Percentiles rank a stretch among this genome's conserved stretches.
These are phyloP conservation scores for Halcyon chelicuti DNA, from an alignment of 2,797 vertebrate genomes.

Conservation along the genomic window DNA sequence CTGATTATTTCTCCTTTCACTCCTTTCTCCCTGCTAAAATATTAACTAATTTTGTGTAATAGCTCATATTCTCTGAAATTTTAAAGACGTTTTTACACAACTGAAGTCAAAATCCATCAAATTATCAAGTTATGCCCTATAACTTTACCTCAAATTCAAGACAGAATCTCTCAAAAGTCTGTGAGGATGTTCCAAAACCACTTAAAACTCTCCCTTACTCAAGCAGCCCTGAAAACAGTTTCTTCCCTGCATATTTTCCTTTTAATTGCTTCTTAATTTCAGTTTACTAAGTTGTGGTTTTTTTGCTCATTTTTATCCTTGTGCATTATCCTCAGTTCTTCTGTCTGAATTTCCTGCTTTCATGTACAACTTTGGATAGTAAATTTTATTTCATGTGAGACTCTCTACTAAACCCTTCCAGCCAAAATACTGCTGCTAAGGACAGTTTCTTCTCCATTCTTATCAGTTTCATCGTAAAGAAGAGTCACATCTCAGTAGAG, in stretches of 20 bases:
- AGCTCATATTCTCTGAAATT: neutral
- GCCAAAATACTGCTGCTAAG: neutral
- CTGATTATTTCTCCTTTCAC: neutral
- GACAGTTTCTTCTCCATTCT: neutral
- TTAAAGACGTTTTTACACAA: neutral
- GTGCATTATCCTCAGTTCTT: neutral
- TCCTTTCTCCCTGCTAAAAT: neutral
- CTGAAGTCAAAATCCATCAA: neutral
- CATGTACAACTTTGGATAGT: neutral
- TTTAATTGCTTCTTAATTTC: neutral
- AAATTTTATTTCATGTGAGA: neutral
- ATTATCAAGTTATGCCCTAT: neutral
- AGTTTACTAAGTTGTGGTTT: neutral
- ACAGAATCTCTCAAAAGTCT: neutral
- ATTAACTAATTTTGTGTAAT: neutral
- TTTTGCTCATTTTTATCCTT: neutral
- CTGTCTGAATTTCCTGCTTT: neutral
- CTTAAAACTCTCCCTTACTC: neutral
- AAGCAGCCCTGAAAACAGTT: neutral
- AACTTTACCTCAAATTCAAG: neutral
- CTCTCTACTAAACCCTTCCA: neutral
- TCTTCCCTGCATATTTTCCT: neutral
- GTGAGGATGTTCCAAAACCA: slow-evolving; percentile 3
- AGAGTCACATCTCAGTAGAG: neutral
- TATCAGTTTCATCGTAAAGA: neutral